Conservation (phyloP, 2,888 invertebrate genomes). For the Eupithecia vulgata region DNA sequence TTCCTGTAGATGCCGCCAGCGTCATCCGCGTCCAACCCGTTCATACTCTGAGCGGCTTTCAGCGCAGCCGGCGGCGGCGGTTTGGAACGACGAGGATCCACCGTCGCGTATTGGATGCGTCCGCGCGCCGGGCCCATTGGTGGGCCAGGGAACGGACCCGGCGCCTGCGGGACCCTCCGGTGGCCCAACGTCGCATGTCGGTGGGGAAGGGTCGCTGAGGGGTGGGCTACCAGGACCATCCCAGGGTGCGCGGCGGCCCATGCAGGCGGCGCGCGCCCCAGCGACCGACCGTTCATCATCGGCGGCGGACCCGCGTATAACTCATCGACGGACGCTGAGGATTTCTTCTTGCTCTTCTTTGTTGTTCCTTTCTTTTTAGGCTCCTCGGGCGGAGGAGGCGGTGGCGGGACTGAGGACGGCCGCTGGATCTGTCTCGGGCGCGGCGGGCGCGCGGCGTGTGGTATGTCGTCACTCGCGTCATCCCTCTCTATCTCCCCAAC, state of each 20-base stretch:
- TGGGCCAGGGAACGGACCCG: constrained; percentile 75
- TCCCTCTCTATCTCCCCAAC: constrained; percentile 91
- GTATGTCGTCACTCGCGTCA: constrained; percentile 87
- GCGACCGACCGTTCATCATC: constrained; percentile 73
- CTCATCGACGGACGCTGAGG: constrained; percentile 84
- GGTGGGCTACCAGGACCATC: constrained; percentile 79
- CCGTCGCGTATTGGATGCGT: constrained; percentile 84
- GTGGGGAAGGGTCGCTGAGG: constrained; percentile 76
- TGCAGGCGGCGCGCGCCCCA: constrained; percentile 76
- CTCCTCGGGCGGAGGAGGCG: constrained; percentile 89
- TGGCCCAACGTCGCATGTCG: constrained; percentile 81
- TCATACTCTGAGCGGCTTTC: constrained; percentile 87
- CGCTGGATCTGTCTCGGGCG: constrained; percentile 92
- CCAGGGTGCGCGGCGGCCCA: constrained; percentile 70
- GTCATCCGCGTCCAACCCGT: constrained; percentile 86
- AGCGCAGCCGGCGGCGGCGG: constrained; percentile 85
- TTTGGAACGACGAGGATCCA: constrained; percentile 86
- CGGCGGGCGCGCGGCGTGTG: constrained; percentile 86
- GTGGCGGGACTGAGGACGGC: constrained; percentile 92
- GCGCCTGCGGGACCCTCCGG: constrained; percentile 84
- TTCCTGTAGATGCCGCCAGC: constrained; percentile 92
- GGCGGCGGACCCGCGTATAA: constrained; percentile 81
- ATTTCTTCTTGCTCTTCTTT: constrained; percentile 83
- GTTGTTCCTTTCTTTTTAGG: constrained; percentile 84
- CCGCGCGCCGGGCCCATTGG: constrained; percentile 64